Evolutionary conservation across 2,888 invertebrate species (phyloP).

Genomic region (Exocentrus adspersus): DNA sequence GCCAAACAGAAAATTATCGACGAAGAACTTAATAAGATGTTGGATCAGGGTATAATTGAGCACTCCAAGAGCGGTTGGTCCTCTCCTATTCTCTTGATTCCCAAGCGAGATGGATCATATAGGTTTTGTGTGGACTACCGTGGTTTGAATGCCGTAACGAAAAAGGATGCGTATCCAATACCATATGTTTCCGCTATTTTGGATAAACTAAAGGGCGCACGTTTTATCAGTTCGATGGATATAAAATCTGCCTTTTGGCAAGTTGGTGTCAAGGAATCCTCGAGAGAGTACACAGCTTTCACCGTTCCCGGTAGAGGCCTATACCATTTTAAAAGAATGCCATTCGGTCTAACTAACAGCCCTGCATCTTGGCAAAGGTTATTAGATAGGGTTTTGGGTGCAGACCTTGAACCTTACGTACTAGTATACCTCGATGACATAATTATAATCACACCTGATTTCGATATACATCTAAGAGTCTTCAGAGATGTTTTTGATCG

Average conservation of each 20-base stretch:
- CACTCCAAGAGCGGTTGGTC: slow-evolving; percentile 27
- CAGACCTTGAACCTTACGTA: slow-evolving; percentile 34
- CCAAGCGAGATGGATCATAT: slow-evolving; percentile 19
- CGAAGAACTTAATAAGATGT: slow-evolving; percentile 15
- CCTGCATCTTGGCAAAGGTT: slow-evolving; percentile 29
- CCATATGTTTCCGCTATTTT: slow-evolving; percentile 27
- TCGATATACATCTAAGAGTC: slow-evolving; percentile 32
- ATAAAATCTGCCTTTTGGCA: slow-evolving; percentile 25
- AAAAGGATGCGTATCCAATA: slow-evolving; percentile 26
- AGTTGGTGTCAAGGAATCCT: slow-evolving; percentile 9
- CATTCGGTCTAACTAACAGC: slow-evolving; percentile 23
- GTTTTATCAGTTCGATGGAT: slow-evolving; percentile 23
- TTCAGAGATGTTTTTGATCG: slow-evolving; percentile 37
- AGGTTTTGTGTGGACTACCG: slow-evolving; percentile 28
- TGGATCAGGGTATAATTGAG: slow-evolving; percentile 22
- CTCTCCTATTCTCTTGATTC: slow-evolving; percentile 21
- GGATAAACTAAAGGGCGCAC: slow-evolving; percentile 22
- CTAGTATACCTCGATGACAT: slow-evolving; percentile 41
- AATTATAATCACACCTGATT: slow-evolving; percentile 30
- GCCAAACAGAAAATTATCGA: slow-evolving; percentile 17
- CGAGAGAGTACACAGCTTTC: slow-evolving; percentile 22
- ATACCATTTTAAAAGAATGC: slow-evolving; percentile 31
- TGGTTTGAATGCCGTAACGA: slow-evolving; percentile 13
- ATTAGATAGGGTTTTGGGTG: slow-evolving; percentile 26
- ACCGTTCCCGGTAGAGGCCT: slow-evolving; percentile 13